Evolutionary conservation across 2,888 invertebrate genomes (phyloP), one percentile per base, ranked within the genome.

Genomic region (Cerastoderma edule): DNA sequence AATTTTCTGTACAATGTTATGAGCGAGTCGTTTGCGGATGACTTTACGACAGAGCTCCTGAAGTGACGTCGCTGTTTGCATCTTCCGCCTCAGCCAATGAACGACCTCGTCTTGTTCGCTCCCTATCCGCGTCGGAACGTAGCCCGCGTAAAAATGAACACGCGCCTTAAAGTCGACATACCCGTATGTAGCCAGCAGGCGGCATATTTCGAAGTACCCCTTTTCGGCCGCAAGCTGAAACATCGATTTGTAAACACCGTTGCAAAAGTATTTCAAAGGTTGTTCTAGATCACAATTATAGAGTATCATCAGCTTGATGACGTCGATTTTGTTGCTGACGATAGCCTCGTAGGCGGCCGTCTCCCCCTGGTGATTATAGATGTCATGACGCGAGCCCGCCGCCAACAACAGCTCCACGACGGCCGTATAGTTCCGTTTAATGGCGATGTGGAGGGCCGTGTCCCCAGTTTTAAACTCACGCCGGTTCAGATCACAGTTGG

Each of bases 341-440:
- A 92, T 90, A 13, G 91, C 91, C 60, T 92, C 92, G 74, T 89
- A 90, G 27, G 91, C 88, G 33, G 92, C 91, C 19, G 91, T 90
- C 80, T 92, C 92, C 19, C 92, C 91, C 71, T 92, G 91, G 83
- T 92, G 92, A 84, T 92, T 92, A 83, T 91, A 92, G 57, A 91
- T 91, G 73, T 92, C 89, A 53, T 89, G 88, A 4, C 87, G 87
- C 67, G 90, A 89, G 70, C 91, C 89, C 6, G 91, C 91, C 39
- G 90, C 90, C 66, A 92, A 83, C 33, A 92, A 84, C 28, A 90
- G 85, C 46, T 90, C 90, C 10, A 90, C 91, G 64, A 92, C 89
- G 39, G 90, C 88, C 39, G 89, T 89, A 82, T 92, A 92, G 83
- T 92, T 92, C 83, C 92, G 88, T 74, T 91, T 89, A 35, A 92